Conservation (phyloP, 2,113 vertebrate species). For the Paralichthys olivaceus region DNA sequence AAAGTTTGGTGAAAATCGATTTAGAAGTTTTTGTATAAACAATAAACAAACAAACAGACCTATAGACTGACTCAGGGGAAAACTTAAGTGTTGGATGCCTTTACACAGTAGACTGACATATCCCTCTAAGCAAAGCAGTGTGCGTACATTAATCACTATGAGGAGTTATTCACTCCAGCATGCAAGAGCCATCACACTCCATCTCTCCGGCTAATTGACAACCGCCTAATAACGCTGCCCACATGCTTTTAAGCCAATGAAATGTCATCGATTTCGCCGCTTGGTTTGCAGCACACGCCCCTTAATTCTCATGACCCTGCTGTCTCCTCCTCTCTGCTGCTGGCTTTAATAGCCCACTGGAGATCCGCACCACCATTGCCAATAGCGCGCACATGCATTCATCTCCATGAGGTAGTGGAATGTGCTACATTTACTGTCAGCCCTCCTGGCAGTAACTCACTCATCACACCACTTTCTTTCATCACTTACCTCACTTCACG, state of each 20-base stretch:
- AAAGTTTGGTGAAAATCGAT: too few relatives aligned
- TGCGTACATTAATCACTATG: constrained; percentile 32
- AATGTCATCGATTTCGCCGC: constrained; percentile 77
- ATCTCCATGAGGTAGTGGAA: constrained; percentile 68
- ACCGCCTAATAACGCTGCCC: constrained; percentile 69
- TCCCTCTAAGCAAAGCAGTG: constrained; percentile 33
- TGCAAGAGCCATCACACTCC: constrained; percentile 44
- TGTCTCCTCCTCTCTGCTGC: constrained; percentile 46
- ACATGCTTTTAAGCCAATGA: constrained; percentile 81
- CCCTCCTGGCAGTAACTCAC: constrained; percentile 63
- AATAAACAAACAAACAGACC: too few relatives aligned
- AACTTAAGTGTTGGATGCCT: neutral
- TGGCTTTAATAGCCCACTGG: constrained; percentile 61
- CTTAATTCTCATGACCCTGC: constrained; percentile 49
- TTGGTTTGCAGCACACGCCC: constrained; percentile 39
- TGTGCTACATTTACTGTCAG: constrained; percentile 69
- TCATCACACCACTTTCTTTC: constrained; percentile 56
- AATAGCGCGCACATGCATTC: constrained; percentile 49
- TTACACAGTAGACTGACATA: constrained; percentile 32
- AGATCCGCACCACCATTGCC: constrained; percentile 58
- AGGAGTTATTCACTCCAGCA: constrained; percentile 33
- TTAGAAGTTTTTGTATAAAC: too few relatives aligned
- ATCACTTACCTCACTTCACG: constrained; percentile 43
- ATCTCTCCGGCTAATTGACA: constrained; percentile 72
- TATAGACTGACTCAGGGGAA: too few relatives aligned